A percentile compares a stretch with the other conserved stretches of the same genome.
These are phyloP conservation scores for Argentina silus DNA, from an alignment of 2,797 vertebrate genomes.

Conservation along the genomic window DNA sequence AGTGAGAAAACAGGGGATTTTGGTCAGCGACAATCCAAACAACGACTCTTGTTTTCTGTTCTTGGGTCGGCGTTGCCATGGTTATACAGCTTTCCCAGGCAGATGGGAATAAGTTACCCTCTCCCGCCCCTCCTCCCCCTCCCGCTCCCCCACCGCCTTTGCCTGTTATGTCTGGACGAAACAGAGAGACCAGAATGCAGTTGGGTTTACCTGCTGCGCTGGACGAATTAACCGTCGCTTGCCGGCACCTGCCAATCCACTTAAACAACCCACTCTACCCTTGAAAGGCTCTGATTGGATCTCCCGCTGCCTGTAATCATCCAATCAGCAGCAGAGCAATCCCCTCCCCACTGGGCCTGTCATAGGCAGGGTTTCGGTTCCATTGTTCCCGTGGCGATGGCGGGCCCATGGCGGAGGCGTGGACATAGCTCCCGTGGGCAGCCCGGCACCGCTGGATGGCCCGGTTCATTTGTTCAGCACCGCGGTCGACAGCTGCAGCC, in stretches of 20 bases:
- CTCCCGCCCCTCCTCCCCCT: too few relatives aligned
- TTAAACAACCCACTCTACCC: slow-evolving; percentile 86
- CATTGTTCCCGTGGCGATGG: background rate
- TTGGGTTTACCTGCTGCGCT: background rate
- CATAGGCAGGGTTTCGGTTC: slow-evolving; percentile 56
- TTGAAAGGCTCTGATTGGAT: slow-evolving; percentile 64
- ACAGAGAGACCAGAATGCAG: background rate
- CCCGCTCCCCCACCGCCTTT: too few relatives aligned
- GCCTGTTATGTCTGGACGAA: background rate
- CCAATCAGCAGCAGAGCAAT: slow-evolving; percentile 90
- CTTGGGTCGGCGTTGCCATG: background rate
- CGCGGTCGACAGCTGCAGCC: slow-evolving; percentile 35
- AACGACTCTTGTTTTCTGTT: background rate
- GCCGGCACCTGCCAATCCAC: slow-evolving; percentile 82
- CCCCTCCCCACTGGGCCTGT: slow-evolving; percentile 85
- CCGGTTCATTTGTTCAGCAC: slow-evolving; percentile 6
- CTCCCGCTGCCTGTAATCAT: slow-evolving; percentile 57
- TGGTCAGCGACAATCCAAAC: background rate
- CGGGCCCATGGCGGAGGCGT: background rate
- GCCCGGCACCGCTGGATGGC: background rate
- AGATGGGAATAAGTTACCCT: background rate
- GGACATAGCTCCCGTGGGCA: slow-evolving; percentile 69
- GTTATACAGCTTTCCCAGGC: background rate
- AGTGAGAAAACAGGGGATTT: background rate
- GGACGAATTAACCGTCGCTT: background rate